Evolutionary conservation across 2,113 vertebrate species (phyloP).

Genomic region (Pseudorhombus dupliciocellatus): DNA sequence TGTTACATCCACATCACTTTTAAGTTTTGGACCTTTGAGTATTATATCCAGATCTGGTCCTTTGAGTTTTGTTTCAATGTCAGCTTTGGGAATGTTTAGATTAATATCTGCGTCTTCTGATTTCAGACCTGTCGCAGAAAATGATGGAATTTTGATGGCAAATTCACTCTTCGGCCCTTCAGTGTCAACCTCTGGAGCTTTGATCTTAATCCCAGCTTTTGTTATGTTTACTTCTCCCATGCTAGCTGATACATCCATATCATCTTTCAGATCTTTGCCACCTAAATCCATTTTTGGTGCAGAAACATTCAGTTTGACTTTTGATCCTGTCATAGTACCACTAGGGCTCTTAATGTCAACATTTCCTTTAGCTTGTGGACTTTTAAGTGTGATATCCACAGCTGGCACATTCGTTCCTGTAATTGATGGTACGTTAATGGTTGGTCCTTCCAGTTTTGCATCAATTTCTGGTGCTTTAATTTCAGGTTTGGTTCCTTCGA

Average conservation of each 20-base stretch:
- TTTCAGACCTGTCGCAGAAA: too few species aligned
- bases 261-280: background rate
- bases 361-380: background rate
- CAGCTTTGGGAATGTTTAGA: background rate
- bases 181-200: background rate
- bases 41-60: constrained; percentile 20
- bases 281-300: background rate
- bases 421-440: background rate
- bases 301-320: constrained; percentile 9
- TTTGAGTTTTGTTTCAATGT: background rate
- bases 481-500: background rate
- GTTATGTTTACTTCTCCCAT: background rate
- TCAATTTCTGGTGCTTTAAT: background rate
- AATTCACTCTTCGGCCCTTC: background rate
- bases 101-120: background rate
- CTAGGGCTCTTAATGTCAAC: background rate
- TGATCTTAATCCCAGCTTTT: background rate
- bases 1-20: constrained; percentile 22
- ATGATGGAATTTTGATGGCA: constrained; percentile 10
- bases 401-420: background rate
- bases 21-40: constrained; percentile 2
- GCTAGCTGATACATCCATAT: background rate
- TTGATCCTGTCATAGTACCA: constrained; percentile 16
- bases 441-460: background rate
- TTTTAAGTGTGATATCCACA: background rate